Conservation (phyloP, 1,140 invertebrate species). For the Drosophila serrata region DNA sequence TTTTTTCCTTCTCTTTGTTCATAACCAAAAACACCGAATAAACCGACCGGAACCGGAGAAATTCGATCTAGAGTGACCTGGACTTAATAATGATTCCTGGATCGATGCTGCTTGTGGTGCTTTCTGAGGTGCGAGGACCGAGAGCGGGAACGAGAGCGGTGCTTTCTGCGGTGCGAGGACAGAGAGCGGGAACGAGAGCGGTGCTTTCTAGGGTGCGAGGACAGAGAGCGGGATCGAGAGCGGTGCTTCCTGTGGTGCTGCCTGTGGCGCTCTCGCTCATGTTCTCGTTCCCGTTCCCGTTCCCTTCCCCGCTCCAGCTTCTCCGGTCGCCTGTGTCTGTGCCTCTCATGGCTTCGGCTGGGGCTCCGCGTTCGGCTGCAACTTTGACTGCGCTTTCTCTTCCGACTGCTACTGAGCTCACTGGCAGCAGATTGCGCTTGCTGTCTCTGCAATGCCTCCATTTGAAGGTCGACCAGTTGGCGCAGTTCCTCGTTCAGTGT, state of each 20-base stretch:
- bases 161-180: constrained; percentile 4
- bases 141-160: constrained; percentile 7
- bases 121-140: background rate
- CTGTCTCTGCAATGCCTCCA: constrained; percentile 63
- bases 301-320: background rate
- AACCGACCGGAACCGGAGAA: constrained; percentile 10
- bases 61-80: background rate
- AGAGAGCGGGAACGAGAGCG: constrained; percentile 3
- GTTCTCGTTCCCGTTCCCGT: constrained; percentile 3
- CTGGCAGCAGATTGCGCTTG: background rate
- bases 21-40: constrained; percentile 29
- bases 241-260: constrained; percentile 10
- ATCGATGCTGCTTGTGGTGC: constrained; percentile 12
- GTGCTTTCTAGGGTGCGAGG: constrained; percentile 7
- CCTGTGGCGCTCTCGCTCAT: background rate
- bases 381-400: constrained; percentile 9
- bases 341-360: constrained; percentile 2
- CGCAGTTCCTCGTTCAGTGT: constrained; percentile 73
- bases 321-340: background rate
- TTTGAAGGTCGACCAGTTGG: constrained; percentile 68
- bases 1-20: constrained; percentile 42
- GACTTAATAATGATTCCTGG: background rate
- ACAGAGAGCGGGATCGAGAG: constrained; percentile 2
- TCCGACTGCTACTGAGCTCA: background rate
- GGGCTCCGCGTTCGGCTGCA: background rate